These are phyloP conservation scores for Pogonomyrmex barbatus DNA, from an alignment of 1,140 invertebrate genomes.

Conservation along the genomic window DNA sequence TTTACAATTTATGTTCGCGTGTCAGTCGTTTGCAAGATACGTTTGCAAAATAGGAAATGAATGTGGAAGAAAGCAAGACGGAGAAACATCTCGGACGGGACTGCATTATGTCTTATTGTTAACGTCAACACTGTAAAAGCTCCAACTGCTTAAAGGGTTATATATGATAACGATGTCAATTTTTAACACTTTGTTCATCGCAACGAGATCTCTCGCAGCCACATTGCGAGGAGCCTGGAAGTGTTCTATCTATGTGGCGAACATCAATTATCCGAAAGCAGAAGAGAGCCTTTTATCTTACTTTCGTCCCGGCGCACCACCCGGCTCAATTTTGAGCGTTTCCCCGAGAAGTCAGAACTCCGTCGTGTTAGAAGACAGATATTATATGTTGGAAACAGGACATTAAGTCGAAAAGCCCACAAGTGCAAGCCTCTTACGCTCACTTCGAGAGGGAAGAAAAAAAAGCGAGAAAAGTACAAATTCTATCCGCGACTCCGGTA, in stretches of 20 bases:
- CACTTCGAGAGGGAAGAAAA: not conserved
- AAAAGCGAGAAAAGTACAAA: constrained; percentile 26
- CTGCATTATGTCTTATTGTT: constrained; percentile 37
- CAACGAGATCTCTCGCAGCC: not conserved
- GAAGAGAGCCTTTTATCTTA: constrained; percentile 57
- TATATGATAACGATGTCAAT: constrained; percentile 54
- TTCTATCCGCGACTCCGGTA: constrained; percentile 39
- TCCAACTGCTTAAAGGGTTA: constrained; percentile 39
- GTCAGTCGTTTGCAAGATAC: not conserved
- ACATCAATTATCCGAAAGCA: constrained; percentile 48
- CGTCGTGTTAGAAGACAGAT: constrained; percentile 37
- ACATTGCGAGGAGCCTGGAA: not conserved
- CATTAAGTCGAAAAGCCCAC: constrained; percentile 55
- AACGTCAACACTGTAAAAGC: not conserved
- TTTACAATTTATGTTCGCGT: constrained; percentile 39
- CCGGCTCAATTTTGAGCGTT: constrained; percentile 42
- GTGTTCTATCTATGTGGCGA: constrained; percentile 49
- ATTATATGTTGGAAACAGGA: constrained; percentile 55
- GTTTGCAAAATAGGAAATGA: not conserved
- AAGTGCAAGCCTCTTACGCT: constrained; percentile 49
- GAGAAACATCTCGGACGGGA: not conserved
- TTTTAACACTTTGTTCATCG: constrained; percentile 52
- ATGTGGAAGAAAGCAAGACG: not conserved
- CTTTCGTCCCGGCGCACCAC: constrained; percentile 31
- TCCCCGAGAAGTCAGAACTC: constrained; percentile 26